Percentiles rank a stretch among this genome's conserved stretches.
Evolutionary conservation across 1,140 invertebrate genomes (phyloP).

Genomic region (Theocolax elegans): DNA sequence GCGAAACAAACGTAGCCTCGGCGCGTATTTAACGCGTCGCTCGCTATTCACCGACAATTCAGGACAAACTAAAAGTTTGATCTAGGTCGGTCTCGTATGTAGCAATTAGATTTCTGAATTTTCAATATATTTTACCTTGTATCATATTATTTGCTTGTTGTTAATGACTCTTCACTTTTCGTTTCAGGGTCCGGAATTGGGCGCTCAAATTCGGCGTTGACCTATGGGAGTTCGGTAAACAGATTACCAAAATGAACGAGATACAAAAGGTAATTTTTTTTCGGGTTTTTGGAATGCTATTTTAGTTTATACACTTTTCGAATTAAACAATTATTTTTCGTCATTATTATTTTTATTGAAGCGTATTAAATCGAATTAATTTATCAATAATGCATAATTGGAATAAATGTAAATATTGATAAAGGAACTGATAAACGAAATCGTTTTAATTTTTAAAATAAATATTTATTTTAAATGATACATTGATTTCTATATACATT

Average conservation of each 20-base stretch:
- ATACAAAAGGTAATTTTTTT: constrained; percentile 80
- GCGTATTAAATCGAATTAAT: no score
- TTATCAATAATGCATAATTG: no score
- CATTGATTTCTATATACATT: no score
- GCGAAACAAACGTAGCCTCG: not conserved
- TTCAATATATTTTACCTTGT: no score
- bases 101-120: constrained; percentile 32
- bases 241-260: constrained; percentile 87
- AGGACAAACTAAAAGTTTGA: constrained; percentile 31
- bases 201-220: constrained; percentile 89
- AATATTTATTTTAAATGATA: no score
- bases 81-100: not conserved
- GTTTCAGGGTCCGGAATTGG: constrained; percentile 87
- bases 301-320: no score
- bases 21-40: constrained; percentile 22
- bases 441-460: no score
- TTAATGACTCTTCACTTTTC: constrained; percentile 6
- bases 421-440: no score
- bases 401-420: no score
- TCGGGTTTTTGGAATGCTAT: no score
- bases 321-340: no score
- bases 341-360: no score
- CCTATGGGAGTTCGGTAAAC: constrained; percentile 86
- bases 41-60: constrained; percentile 27
- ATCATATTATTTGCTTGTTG: not conserved